These are phyloP conservation scores for Cyclophora albipunctata DNA, from an alignment of 2,888 invertebrate genomes.

Conservation along the genomic window DNA sequence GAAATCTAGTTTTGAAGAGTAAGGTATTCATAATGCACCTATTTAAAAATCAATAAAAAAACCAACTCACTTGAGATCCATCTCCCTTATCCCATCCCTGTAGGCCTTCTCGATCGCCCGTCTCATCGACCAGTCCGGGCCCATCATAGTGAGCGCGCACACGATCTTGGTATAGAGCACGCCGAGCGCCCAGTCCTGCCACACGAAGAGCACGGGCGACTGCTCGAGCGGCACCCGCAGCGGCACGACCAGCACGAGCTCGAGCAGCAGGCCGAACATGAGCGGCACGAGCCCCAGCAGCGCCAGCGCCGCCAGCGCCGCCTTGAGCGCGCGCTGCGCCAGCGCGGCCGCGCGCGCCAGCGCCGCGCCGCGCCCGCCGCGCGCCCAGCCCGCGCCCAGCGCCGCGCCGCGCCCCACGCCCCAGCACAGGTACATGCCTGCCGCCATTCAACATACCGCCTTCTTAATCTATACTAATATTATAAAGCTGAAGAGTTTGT, in stretches of 20 bases:
- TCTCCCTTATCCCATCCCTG: conserved; percentile 93
- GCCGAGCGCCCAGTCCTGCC: conserved; percentile 99
- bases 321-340: conserved; percentile 83
- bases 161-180: conserved; percentile 98
- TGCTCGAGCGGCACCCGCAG: conserved; percentile 93
- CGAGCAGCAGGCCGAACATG: conserved; percentile 92
- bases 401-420: conserved; percentile 88
- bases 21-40: too few relatives aligned
- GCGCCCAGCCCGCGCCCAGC: conserved; percentile 89
- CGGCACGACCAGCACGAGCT: conserved; percentile 93
- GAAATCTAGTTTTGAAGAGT: too few relatives aligned
- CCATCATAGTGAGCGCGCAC: conserved; percentile 97
- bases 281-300: conserved; percentile 93
- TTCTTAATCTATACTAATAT: too few relatives aligned
- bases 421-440: conserved; percentile 96
- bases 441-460: neutral
- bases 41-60: neutral
- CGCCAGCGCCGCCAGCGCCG: conserved; percentile 83
- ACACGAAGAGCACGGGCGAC: conserved; percentile 90
- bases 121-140: conserved; percentile 96
- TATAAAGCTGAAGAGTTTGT: too few relatives aligned
- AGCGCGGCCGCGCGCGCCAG: conserved; percentile 83
- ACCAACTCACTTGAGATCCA: conserved; percentile 82
- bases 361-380: conserved; percentile 86
- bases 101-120: conserved; percentile 95